A percentile compares a stretch with the other conserved stretches of the same genome.
Conservation (phyloP, 23 tunicate species). For the Styela plicata region DNA sequence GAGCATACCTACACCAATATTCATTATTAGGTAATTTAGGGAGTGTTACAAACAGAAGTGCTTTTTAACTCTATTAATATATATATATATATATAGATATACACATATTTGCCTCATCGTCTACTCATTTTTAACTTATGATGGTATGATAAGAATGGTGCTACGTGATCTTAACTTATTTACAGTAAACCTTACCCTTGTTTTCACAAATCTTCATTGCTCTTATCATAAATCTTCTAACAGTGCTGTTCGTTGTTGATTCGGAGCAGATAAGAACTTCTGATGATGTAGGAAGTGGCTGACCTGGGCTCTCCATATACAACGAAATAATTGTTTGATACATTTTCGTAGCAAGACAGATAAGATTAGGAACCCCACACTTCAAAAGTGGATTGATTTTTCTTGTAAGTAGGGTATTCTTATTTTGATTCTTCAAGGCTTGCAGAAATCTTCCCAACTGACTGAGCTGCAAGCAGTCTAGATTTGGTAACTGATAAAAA, state of each 20-base stretch:
- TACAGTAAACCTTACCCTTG: too few relatives aligned
- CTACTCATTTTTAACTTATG: too few relatives aligned
- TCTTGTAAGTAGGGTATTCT: background rate
- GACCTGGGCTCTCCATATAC: conserved; percentile 38
- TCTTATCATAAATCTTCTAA: conserved; percentile 35
- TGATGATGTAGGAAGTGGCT: conserved; percentile 50
- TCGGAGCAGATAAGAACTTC: conserved; percentile 59
- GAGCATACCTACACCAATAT: too few relatives aligned
- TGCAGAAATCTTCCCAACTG: conserved; percentile 42
- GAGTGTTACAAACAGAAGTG: too few relatives aligned
- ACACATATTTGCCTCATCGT: too few relatives aligned
- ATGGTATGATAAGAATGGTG: too few relatives aligned
- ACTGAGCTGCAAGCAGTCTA: conserved; percentile 32
- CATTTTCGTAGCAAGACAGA: conserved; percentile 34
- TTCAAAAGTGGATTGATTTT: conserved; percentile 5
- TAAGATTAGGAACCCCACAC: conserved; percentile 39
- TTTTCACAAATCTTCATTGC: conserved; percentile 10
- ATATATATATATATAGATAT: too few relatives aligned
- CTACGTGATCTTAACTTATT: too few relatives aligned
- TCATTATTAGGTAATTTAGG: too few relatives aligned
- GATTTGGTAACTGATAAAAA: too few relatives aligned
- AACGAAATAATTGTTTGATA: conserved; percentile 38
- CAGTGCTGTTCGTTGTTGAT: conserved; percentile 37
- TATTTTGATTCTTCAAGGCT: background rate
- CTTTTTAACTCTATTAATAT: too few relatives aligned